Conservation (phyloP, 2,888 invertebrate species). For the Xestia c-nigrum region DNA sequence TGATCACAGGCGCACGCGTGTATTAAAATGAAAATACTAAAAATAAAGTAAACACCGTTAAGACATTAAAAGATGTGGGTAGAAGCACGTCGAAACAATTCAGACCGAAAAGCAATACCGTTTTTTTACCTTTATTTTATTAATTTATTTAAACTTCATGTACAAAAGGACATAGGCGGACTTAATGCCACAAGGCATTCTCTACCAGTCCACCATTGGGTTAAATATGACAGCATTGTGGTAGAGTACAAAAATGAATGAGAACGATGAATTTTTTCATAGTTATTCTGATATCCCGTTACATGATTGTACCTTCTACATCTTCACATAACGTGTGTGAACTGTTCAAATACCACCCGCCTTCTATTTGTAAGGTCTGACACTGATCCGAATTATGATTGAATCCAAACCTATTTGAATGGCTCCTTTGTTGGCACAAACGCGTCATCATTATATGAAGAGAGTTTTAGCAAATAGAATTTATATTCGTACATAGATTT, state of each 20-base stretch:
- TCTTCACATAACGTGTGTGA: slow-evolving; percentile 5
- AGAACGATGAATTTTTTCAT: no score
- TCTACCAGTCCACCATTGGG: no score
- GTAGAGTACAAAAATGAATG: no score
- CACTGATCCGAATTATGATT: slow-evolving; percentile 73
- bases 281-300: neutral
- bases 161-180: no score
- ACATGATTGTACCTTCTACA: slow-evolving; percentile 43
- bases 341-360: slow-evolving; percentile 64
- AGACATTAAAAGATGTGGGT: neutral
- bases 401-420: slow-evolving; percentile 67
- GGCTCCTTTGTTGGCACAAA: slow-evolving; percentile 60
- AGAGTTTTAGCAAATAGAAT: slow-evolving; percentile 61
- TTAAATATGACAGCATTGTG: no score
- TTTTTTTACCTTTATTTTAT: neutral
- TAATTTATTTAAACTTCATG: no score
- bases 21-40: neutral
- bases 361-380: slow-evolving; percentile 70
- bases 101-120: neutral
- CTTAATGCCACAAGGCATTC: no score
- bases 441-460: slow-evolving; percentile 60
- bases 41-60: neutral
- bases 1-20: neutral
- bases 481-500: slow-evolving; percentile 45
- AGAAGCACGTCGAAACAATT: slow-evolving; percentile 10